Conservation (phyloP, 2,113 vertebrate species). For the Ammodytes dubius region DNA sequence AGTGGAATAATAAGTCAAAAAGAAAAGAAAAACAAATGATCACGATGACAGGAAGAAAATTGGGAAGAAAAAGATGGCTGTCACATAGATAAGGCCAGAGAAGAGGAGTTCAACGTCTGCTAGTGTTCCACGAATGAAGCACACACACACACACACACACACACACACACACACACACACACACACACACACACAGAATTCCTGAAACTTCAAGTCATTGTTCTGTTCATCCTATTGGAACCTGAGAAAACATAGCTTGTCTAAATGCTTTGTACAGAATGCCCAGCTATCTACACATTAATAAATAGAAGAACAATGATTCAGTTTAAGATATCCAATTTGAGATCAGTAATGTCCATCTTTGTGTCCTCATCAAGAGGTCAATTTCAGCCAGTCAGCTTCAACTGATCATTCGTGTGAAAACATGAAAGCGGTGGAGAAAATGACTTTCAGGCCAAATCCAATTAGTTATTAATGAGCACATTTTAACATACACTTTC, state of each 20-base stretch:
- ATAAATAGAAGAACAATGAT: neutral
- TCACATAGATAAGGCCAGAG: conserved; percentile 45
- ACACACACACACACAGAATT: neutral
- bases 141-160: too few species aligned
- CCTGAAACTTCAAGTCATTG: conserved; percentile 35
- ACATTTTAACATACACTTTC: neutral
- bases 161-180: too few species aligned
- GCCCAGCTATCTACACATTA: neutral
- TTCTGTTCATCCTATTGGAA: conserved; percentile 31
- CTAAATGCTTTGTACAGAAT: conserved; percentile 34
- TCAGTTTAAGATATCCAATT: neutral
- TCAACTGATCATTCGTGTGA: neutral
- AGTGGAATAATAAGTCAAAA: conserved; percentile 11
- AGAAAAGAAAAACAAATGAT: conserved; percentile 37
- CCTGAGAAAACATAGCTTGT: conserved; percentile 16
- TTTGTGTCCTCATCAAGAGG: neutral
- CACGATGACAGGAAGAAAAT: conserved; percentile 46
- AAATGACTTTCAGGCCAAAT: conserved; percentile 9
- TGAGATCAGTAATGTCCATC: neutral
- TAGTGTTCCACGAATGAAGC: conserved; percentile 12
- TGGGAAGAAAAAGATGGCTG: conserved; percentile 45
- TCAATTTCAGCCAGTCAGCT: neutral
- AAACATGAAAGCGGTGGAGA: neutral
- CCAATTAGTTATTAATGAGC: conserved; percentile 1
- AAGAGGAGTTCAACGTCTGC: conserved; percentile 31